A percentile compares a stretch with the other conserved stretches of the same genome.
These are phyloP conservation scores for Ophioninae sp. DNA, from an alignment of 2,888 invertebrate species.

Conservation along the genomic window DNA sequence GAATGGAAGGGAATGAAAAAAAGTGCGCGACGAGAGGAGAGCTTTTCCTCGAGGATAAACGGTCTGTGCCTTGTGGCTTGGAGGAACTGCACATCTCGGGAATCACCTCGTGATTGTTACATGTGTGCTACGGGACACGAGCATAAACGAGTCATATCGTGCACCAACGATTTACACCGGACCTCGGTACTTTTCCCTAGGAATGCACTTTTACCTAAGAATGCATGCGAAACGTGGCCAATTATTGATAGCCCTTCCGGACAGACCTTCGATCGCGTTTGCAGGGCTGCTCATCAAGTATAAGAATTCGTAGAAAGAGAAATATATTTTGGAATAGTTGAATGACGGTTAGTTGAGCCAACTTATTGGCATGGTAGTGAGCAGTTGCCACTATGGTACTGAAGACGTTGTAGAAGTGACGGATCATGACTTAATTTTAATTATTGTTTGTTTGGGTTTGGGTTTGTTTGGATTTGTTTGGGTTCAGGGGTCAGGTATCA, in stretches of 20 bases:
- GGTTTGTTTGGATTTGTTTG: too few species aligned
- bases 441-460: too few species aligned
- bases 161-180: background rate
- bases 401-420: too few species aligned
- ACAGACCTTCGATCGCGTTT: too few species aligned
- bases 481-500: too few species aligned
- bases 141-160: background rate
- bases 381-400: too few species aligned
- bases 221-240: background rate
- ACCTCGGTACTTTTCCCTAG: background rate
- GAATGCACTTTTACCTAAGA: background rate
- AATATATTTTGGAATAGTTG: too few species aligned
- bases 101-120: constrained; percentile 39
- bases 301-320: too few species aligned
- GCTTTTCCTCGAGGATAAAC: constrained; percentile 66
- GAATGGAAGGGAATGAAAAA: background rate
- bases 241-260: background rate
- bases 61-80: constrained; percentile 68
- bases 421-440: too few species aligned
- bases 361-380: too few species aligned
- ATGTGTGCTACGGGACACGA: background rate
- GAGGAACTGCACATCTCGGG: constrained; percentile 43
- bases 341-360: too few species aligned
- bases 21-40: constrained; percentile 35
- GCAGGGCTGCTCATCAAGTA: too few species aligned